Evolutionary conservation across 2,888 invertebrate genomes (phyloP).

Genomic region (Eupithecia centaureata): DNA sequence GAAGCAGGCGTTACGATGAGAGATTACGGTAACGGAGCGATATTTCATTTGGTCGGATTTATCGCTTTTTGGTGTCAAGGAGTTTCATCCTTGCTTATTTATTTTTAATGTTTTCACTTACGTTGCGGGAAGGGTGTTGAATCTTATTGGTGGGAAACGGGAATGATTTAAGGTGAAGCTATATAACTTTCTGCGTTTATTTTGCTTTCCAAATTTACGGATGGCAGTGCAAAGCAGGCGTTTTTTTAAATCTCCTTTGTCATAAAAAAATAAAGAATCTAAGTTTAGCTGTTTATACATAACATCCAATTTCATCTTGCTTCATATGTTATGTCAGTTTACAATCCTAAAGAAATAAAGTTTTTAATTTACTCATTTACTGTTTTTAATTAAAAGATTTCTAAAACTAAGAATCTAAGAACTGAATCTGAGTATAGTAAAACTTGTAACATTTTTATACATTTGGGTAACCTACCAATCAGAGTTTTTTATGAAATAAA

Average conservation of each 20-base stretch:
- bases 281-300: too few species aligned
- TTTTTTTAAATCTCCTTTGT: too few species aligned
- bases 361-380: too few species aligned
- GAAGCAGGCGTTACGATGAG: conserved; percentile 67
- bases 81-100: conserved; percentile 13
- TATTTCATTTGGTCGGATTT: conserved; percentile 64
- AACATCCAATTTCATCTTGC: too few species aligned
- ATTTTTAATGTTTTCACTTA: conserved; percentile 20
- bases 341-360: too few species aligned
- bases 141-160: neutral
- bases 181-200: neutral
- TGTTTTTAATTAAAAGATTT: too few species aligned
- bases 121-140: neutral
- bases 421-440: too few species aligned
- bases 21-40: conserved; percentile 60
- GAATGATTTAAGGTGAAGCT: neutral
- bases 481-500: neutral
- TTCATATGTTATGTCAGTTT: too few species aligned
- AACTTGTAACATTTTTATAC: neutral
- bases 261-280: too few species aligned
- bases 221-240: neutral
- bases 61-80: conserved; percentile 48
- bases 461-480: too few species aligned
- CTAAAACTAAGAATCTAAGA: too few species aligned
- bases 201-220: neutral